phyloP scores from a whole-genome alignment of 2,797 vertebrate species.

The Rhynchotus rufescens region DNA sequence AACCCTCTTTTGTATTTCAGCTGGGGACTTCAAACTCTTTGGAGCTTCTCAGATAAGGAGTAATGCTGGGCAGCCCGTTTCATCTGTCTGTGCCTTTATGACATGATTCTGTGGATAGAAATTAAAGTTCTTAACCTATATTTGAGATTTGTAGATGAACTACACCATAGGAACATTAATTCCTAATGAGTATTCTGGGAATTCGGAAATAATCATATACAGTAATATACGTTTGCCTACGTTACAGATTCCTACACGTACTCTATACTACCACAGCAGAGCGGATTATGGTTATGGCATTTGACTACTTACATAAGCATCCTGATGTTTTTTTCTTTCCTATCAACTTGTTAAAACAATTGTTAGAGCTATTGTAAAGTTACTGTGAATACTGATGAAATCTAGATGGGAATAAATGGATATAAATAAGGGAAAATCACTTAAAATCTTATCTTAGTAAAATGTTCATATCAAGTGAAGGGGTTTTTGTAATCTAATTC shows the following conservation, averaged over 20 bases:
- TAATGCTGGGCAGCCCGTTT: constrained; percentile 24
- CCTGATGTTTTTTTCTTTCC: neutral
- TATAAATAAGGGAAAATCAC: neutral
- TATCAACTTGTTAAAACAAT: neutral
- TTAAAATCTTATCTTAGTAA: neutral
- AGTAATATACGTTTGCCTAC: neutral
- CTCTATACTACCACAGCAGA: neutral
- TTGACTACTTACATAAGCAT: neutral
- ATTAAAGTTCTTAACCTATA: neutral
- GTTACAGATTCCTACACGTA: neutral
- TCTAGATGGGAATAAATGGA: neutral
- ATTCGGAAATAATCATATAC: neutral
- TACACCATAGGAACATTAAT: neutral
- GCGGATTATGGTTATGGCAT: neutral
- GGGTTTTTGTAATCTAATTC: neutral
- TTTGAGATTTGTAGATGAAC: neutral
- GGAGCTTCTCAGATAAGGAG: constrained; percentile 5
- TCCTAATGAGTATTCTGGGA: neutral
- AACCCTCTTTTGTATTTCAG: constrained; percentile 25
- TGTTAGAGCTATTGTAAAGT: neutral
- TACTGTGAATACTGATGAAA: neutral
- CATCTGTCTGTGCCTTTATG: constrained; percentile 20
- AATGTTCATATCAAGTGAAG: neutral
- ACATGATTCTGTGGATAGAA: constrained; percentile 21
- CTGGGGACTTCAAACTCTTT: constrained; percentile 40